Evolutionary conservation across 2,113 vertebrate species (phyloP).

Genomic region (Paradoxurus hermaphroditus): DNA sequence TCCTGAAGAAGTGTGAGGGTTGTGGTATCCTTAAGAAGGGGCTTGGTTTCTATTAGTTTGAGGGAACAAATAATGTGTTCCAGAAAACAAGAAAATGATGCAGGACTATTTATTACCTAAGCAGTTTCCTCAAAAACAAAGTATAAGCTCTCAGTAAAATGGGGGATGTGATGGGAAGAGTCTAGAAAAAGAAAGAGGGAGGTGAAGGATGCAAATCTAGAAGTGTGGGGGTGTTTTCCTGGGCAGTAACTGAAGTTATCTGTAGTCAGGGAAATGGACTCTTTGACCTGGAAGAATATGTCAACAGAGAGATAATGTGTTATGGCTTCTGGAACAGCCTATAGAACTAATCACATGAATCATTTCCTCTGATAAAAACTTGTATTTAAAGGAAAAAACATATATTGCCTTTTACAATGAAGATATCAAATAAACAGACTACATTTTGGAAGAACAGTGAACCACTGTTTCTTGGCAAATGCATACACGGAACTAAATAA

Average conservation of each 20-base stretch:
- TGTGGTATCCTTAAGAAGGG: neutral
- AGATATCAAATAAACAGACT: neutral
- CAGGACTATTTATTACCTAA: neutral
- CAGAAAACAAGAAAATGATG: neutral
- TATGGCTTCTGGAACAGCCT: neutral
- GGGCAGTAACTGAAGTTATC: neutral
- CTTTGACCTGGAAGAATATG: neutral
- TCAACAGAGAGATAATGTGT: neutral
- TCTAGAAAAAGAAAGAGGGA: neutral
- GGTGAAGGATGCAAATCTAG: neutral
- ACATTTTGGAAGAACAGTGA: neutral
- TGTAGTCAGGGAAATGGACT: neutral
- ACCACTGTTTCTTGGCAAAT: neutral
- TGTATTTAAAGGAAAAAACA: neutral
- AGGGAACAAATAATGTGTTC: neutral
- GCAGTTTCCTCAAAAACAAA: neutral
- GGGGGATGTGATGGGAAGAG: neutral
- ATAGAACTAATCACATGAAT: neutral
- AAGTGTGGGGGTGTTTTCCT: neutral
- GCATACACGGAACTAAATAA: neutral
- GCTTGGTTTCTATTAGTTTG: neutral
- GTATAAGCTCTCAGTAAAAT: neutral
- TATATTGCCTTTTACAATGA: neutral
- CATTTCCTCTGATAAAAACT: neutral
- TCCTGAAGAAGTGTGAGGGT: neutral